Conservation (phyloP, 2,113 vertebrate genomes). For the Chaetodon trifascialis region DNA sequence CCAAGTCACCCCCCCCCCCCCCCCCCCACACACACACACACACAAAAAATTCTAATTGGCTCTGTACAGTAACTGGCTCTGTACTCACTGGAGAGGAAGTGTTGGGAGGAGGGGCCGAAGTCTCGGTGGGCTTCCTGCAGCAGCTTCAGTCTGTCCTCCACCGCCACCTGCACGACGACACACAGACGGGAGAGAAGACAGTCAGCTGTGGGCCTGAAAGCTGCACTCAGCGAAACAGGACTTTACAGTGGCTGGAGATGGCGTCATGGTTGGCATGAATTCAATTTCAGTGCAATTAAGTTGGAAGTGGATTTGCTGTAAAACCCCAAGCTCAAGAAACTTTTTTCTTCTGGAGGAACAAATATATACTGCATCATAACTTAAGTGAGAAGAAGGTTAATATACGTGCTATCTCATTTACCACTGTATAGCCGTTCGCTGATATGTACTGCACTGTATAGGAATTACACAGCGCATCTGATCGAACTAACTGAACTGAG, state of each 20-base stretch:
- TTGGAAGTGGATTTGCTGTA: slow-evolving; percentile 34
- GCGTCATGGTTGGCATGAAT: slow-evolving; percentile 40
- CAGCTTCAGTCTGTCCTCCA: slow-evolving; percentile 94
- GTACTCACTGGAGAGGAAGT: slow-evolving; percentile 96
- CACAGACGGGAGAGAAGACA: slow-evolving; percentile 6
- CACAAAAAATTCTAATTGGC: slow-evolving; percentile 9
- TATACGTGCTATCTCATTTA: neutral
- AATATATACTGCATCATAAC: slow-evolving; percentile 1
- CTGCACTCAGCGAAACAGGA: slow-evolving; percentile 11
- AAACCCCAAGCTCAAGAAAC: neutral
- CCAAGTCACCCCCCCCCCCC: neutral
- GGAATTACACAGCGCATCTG: neutral
- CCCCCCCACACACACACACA: too few relatives aligned
- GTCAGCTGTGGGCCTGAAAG: slow-evolving; percentile 24
- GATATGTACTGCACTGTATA: neutral
- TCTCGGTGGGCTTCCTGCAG: slow-evolving; percentile 95
- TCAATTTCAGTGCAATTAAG: slow-evolving; percentile 46
- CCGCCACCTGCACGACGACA: slow-evolving; percentile 86
- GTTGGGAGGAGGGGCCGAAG: slow-evolving; percentile 95
- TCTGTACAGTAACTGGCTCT: slow-evolving; percentile 3
- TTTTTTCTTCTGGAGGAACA: slow-evolving; percentile 6
- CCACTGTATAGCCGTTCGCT: neutral
- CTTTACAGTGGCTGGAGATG: slow-evolving; percentile 37
- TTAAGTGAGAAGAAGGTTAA: neutral
- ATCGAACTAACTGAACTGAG: too few relatives aligned